These are phyloP conservation scores for Phaenicophaeus curvirostris DNA, from an alignment of 2,797 vertebrate species.

Conservation along the genomic window DNA sequence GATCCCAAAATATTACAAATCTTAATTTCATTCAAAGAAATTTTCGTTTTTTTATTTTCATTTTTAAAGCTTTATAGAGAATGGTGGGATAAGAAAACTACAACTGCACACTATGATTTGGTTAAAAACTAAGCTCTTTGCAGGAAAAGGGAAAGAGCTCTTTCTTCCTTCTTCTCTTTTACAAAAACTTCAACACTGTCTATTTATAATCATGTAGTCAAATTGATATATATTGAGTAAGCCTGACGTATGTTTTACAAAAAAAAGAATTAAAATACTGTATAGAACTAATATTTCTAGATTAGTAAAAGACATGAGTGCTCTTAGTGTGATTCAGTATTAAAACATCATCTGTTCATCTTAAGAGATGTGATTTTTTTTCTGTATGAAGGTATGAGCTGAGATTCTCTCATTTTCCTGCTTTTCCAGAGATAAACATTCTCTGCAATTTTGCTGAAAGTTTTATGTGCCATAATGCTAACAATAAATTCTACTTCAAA, in stretches of 20 bases:
- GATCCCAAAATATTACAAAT: conserved; percentile 36
- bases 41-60: too few relatives aligned
- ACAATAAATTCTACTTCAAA: not conserved
- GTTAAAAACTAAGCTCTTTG: conserved; percentile 11
- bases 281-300: not conserved
- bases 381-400: not conserved
- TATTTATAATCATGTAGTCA: not conserved
- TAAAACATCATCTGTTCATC: not conserved
- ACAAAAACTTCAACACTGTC: not conserved
- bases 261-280: not conserved
- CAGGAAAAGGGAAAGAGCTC: not conserved
- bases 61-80: not conserved
- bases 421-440: not conserved
- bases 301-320: not conserved
- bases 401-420: not conserved
- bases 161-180: not conserved
- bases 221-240: not conserved
- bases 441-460: not conserved
- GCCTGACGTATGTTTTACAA: not conserved
- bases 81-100: not conserved
- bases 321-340: not conserved
- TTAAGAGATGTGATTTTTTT: not conserved
- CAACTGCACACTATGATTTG: not conserved
- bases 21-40: conserved; percentile 59
- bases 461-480: not conserved